Evolutionary conservation across 2,797 vertebrate genomes (phyloP), one percentile per base, ranked within the genome.

Genomic region (Rhodeus uyekii): DNA sequence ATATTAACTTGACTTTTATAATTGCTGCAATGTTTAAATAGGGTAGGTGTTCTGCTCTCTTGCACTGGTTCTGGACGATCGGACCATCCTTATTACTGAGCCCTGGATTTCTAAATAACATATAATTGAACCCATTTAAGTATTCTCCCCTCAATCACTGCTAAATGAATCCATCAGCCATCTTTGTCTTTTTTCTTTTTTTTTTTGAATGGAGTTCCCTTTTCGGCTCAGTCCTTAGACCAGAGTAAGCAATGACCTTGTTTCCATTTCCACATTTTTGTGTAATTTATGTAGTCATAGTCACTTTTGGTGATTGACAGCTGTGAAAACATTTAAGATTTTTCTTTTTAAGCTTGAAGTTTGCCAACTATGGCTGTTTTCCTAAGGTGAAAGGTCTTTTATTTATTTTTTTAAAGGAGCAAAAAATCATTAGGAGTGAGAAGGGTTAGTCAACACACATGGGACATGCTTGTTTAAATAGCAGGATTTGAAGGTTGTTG

Each of bases 261-360:
- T 92, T 93, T 93, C 88, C 87, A 88, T 90, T 89, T 90, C 86
- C 80, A 85, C 76, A 64, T 84, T 92, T 76, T 85, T 83, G 74
- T 77, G 63, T 92, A 93, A 95, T 93, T 91, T 90, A 86, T 89
- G 88, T 90, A 83, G 91, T 93, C 93, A 87, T 87, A 87, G 90
- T 89, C 90, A 91, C 91, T 94, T 92, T 89, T 83, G 44, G 63
- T 93, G 91, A 93, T 91, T 91, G 92, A 92, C 92, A 89, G 90
- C 91, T 92, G 90, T 91, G 90, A 91, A 93, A 93, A 93, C 88
- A 84, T 89, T 90, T 89, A 87, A 88, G 84, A 46, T 78, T 76
- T 84, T 61, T 87, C 84, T 92, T 87, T 86, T 90, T 88, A 82
- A 90, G 86, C 76, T 63, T 60, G 39, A 46, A 86, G 71, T 87